These are phyloP conservation scores for Leuciscus waleckii DNA, from an alignment of 2,797 vertebrate species.

Conservation along the genomic window DNA sequence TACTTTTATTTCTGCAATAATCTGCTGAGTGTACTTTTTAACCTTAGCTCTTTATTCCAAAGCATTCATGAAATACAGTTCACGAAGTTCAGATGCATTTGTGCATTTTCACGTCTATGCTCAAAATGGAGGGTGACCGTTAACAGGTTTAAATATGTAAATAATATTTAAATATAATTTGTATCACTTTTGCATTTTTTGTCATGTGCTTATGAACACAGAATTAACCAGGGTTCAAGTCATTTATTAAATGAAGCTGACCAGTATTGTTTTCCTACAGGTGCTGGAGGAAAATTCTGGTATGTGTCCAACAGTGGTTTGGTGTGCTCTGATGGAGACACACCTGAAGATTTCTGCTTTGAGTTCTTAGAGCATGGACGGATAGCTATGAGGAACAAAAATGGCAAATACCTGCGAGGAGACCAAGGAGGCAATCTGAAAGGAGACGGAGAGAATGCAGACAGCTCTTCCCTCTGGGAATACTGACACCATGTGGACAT, in stretches of 20 bases:
- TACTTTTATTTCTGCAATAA: not conserved
- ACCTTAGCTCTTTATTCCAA: too few species aligned
- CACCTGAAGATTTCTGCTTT: conserved; percentile 89
- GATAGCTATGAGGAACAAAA: conserved; percentile 88
- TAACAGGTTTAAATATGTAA: not conserved
- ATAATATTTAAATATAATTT: not conserved
- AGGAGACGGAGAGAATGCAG: conserved; percentile 83
- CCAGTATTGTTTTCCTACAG: conserved; percentile 69
- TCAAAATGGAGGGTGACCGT: not conserved
- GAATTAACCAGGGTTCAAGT: not conserved
- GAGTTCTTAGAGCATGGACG: conserved; percentile 90
- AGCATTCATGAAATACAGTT: not conserved
- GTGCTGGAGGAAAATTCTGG: conserved; percentile 89
- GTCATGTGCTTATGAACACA: not conserved
- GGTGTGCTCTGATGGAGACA: conserved; percentile 90
- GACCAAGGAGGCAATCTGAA: conserved; percentile 91
- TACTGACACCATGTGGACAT: conserved; percentile 78
- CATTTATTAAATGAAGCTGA: not conserved
- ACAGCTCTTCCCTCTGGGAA: conserved; percentile 89
- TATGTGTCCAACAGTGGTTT: conserved; percentile 87
- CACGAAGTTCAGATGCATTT: not conserved
- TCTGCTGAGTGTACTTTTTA: not conserved
- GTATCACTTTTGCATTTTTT: not conserved
- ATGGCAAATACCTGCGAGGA: conserved; percentile 89
- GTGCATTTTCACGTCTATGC: not conserved